Percentiles rank a stretch among this genome's conserved stretches.
These are phyloP conservation scores for Hemibagrus guttatus DNA, from an alignment of 2,797 vertebrate genomes.

Conservation along the genomic window DNA sequence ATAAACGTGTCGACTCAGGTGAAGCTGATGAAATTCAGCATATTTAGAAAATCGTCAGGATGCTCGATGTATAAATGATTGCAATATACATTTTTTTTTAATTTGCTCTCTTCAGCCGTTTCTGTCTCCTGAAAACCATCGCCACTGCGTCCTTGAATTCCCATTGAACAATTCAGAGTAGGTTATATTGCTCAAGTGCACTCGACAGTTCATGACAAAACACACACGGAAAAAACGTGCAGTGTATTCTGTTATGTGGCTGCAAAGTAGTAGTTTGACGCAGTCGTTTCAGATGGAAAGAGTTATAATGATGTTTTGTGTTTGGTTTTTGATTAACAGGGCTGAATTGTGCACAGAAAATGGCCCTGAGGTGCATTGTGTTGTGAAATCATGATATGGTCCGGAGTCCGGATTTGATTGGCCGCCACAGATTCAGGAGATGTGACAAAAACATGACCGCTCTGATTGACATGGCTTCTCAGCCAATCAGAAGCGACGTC, in stretches of 20 bases:
- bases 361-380: conserved; percentile 11
- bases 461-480: conserved; percentile 59
- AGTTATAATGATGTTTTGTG: neutral
- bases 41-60: too few species aligned
- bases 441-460: conserved; percentile 65
- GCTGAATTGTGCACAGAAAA: neutral
- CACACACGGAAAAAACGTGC: neutral
- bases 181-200: neutral
- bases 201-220: too few species aligned
- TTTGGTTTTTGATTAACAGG: neutral
- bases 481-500: conserved; percentile 66
- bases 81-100: neutral
- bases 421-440: conserved; percentile 60
- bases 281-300: neutral
- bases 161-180: neutral
- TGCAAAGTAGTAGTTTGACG: neutral
- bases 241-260: neutral
- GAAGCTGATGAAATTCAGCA: neutral
- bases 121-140: neutral
- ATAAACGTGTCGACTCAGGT: neutral
- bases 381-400: conserved; percentile 52
- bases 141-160: neutral
- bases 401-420: conserved; percentile 59
- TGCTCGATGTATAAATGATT: neutral
- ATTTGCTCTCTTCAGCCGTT: too few species aligned